These are phyloP conservation scores for Volucella inflata DNA, from an alignment of 2,888 invertebrate species.

Conservation along the genomic window DNA sequence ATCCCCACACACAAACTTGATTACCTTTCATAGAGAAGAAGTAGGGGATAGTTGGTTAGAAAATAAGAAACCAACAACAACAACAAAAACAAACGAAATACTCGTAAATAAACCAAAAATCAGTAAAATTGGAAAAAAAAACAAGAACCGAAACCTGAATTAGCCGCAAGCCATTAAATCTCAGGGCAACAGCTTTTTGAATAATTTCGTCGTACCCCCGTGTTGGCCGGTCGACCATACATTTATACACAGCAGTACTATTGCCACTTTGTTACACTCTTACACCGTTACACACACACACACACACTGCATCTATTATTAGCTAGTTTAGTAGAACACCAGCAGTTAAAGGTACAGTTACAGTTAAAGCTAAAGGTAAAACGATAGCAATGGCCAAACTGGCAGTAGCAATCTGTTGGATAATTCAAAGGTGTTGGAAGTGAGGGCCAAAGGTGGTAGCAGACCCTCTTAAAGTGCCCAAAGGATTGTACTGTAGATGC, in stretches of 20 bases:
- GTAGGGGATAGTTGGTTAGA: conserved; percentile 29
- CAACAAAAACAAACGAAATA: too few relatives aligned
- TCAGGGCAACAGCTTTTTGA: conserved; percentile 72
- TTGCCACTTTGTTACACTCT: conserved; percentile 61
- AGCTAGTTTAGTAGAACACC: conserved; percentile 14
- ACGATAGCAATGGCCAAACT: conserved; percentile 32
- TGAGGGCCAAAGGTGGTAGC: conserved; percentile 7
- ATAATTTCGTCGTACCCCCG: conserved; percentile 57
- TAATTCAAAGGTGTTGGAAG: conserved; percentile 64
- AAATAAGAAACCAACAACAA: conserved; percentile 14
- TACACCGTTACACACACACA: conserved; percentile 18
- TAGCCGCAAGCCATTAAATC: conserved; percentile 68
- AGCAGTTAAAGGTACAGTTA: conserved; percentile 5
- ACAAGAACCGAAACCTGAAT: conserved; percentile 64
- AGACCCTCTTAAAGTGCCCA: conserved; percentile 41
- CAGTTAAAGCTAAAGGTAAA: too few relatives aligned
- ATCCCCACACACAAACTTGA: conserved; percentile 30
- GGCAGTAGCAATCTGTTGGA: conserved; percentile 25
- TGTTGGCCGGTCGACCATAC: too few relatives aligned
- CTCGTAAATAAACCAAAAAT: conserved; percentile 42
- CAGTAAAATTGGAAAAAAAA: background rate
- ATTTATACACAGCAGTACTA: conserved; percentile 44
- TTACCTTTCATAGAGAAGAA: background rate
- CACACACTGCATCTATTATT: conserved; percentile 59
- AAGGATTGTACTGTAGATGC: conserved; percentile 28